Evolutionary conservation across 2,888 invertebrate species (phyloP).

Genomic region (Ophioninae sp.): DNA sequence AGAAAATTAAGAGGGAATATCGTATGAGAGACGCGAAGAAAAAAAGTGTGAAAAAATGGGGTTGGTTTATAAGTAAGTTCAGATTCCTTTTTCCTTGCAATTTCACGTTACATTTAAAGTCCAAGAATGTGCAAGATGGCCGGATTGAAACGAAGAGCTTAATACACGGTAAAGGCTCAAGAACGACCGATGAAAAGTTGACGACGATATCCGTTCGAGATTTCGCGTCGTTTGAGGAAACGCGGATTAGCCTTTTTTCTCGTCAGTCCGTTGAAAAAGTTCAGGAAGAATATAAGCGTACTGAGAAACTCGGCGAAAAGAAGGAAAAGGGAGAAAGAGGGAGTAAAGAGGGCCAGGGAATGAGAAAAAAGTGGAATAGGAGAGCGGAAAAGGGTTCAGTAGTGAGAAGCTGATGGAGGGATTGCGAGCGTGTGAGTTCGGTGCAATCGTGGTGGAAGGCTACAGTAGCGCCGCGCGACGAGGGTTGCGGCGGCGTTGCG

Average conservation of each 20-base stretch:
- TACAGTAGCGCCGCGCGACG: constrained; percentile 46
- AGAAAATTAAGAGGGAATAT: no score
- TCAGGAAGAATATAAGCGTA: neutral
- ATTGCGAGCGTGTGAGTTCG: constrained; percentile 31
- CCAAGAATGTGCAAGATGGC: neutral
- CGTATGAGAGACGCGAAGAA: neutral
- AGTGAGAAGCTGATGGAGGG: constrained; percentile 19
- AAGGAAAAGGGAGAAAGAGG: neutral
- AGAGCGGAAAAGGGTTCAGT: constrained; percentile 36
- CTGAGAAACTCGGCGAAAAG: neutral
- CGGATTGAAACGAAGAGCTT: neutral
- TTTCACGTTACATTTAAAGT: neutral
- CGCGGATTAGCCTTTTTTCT: neutral
- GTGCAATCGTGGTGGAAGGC: constrained; percentile 42
- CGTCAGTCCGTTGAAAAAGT: neutral
- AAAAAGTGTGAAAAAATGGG: neutral
- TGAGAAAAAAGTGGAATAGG: constrained; percentile 8
- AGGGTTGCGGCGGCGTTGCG: constrained; percentile 36
- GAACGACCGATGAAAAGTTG: neutral
- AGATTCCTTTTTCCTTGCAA: no score
- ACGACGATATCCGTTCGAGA: neutral
- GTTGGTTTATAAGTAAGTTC: no score
- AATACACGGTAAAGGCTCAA: neutral
- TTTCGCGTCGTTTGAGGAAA: neutral
- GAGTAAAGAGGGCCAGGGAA: neutral